phyloP scores from a whole-genome alignment of 2,113 vertebrate genomes.

The Syrmaticus mikado region DNA sequence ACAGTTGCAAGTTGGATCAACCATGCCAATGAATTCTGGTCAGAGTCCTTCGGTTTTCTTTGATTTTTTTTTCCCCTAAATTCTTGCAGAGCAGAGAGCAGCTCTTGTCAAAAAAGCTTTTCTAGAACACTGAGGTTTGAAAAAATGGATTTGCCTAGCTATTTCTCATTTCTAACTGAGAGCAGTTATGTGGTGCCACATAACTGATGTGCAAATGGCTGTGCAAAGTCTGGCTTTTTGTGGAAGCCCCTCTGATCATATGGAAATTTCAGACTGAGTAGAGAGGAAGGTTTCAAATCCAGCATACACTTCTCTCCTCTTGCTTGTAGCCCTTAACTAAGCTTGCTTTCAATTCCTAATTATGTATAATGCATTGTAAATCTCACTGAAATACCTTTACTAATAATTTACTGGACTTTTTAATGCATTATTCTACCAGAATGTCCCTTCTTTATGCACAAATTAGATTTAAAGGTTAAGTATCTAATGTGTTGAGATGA shows the following conservation, averaged over 20 bases:
- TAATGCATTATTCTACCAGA: not conserved
- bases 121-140: not conserved
- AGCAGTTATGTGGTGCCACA: not conserved
- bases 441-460: not conserved
- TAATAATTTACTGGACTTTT: constrained; percentile 10
- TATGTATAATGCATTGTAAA: not conserved
- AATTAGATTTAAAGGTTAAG: not conserved
- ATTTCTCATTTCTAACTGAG: not conserved
- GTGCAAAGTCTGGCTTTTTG: not conserved
- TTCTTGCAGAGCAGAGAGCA: not conserved
- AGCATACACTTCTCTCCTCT: constrained; percentile 6
- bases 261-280: not conserved
- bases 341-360: constrained; percentile 22
- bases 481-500: not conserved
- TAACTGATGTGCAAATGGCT: not conserved
- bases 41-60: not conserved
- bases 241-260: constrained; percentile 18
- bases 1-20: not conserved
- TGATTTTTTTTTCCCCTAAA: not conserved
- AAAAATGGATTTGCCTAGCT: not conserved
- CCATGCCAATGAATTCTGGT: not conserved
- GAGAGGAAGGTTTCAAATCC: not conserved
- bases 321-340: constrained; percentile 34
- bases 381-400: not conserved
- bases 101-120: not conserved